Percentiles rank a stretch among this genome's conserved stretches.
Evolutionary conservation across 2,797 vertebrate genomes (phyloP).

Genomic region (Falco berigora): DNA sequence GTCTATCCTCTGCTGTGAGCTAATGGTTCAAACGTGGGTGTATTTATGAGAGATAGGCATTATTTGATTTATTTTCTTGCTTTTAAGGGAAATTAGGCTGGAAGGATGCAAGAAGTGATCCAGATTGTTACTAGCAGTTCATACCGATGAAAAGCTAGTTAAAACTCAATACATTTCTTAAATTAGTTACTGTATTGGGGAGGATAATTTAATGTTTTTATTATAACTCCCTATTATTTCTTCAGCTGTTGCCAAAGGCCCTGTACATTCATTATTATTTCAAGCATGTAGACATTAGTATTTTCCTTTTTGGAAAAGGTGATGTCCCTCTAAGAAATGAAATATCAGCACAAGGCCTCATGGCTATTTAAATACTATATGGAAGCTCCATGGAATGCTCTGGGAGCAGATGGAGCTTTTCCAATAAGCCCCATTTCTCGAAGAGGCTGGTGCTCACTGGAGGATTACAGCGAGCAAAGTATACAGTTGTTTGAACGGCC

Average conservation of each 20-base stretch:
- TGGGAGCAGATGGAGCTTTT: not conserved
- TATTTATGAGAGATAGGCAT: not conserved
- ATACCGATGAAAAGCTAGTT: not conserved
- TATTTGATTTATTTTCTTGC: not conserved
- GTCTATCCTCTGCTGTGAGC: not conserved
- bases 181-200: not conserved
- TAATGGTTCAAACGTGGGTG: not conserved
- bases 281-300: not conserved
- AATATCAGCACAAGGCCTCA: not conserved
- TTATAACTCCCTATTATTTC: not conserved
- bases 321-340: not conserved
- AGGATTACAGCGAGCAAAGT: not conserved
- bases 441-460: not conserved
- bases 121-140: not conserved
- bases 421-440: not conserved
- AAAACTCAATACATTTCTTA: not conserved
- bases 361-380: not conserved
- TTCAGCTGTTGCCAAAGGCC: not conserved
- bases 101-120: not conserved
- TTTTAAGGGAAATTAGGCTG: not conserved
- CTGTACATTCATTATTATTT: not conserved
- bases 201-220: not conserved
- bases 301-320: not conserved
- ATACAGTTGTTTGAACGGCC: rapidly evolving
- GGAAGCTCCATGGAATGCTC: not conserved